Evolutionary conservation across 2,113 vertebrate genomes (phyloP).

Genomic region (Peromyscus maniculatus): DNA sequence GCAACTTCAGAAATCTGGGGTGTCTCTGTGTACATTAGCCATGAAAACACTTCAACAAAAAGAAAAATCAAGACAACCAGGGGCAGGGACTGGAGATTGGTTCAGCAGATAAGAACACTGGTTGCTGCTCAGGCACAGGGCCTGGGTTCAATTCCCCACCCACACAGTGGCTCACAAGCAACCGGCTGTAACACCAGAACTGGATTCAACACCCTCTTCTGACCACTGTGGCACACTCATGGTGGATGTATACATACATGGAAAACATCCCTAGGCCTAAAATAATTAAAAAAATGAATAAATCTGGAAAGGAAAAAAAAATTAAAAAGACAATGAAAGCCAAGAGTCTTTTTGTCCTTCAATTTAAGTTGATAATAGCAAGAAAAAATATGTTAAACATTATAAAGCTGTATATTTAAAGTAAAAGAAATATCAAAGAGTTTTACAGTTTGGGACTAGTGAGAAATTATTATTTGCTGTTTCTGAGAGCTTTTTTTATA

Average conservation of each 20-base stretch:
- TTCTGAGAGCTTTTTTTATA: neutral
- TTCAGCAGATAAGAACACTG: neutral
- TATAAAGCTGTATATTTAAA: neutral
- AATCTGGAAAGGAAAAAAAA: neutral
- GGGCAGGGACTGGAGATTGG: neutral
- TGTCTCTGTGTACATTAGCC: neutral
- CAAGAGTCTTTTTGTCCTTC: neutral
- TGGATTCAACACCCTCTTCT: neutral
- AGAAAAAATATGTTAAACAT: neutral
- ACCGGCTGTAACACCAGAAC: neutral
- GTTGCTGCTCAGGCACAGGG: neutral
- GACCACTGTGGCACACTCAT: neutral
- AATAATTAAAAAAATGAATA: neutral
- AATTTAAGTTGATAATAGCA: neutral
- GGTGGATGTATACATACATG: neutral
- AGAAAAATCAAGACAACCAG: neutral
- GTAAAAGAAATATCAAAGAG: neutral
- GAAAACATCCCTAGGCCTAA: neutral
- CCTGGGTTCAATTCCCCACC: neutral
- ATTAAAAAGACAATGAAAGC: neutral
- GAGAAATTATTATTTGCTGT: neutral
- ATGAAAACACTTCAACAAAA: neutral
- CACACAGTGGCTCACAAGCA: neutral
- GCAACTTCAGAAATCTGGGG: neutral
- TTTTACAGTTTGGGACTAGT: slow-evolving; percentile 40